Base-by-base conservation (phyloP, 2,888 invertebrate genomes). In the Steinernema scapterisci region DNA sequence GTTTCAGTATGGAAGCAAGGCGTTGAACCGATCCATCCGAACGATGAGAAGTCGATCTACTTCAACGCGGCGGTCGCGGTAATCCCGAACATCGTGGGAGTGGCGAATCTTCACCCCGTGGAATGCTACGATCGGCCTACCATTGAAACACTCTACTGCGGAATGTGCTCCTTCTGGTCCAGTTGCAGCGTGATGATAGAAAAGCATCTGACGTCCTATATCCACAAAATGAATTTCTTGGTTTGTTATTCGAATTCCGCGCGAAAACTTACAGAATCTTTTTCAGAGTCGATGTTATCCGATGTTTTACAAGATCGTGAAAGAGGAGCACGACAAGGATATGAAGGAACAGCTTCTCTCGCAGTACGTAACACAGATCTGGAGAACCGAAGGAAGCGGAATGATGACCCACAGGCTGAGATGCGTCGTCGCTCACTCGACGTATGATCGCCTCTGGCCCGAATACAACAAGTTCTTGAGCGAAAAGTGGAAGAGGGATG, bases 281-380 rank as follows among this genome's bases (percentile, higher is more conserved):
- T 13, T 54, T 6, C 31, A 63, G 63, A 63, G 63, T 31, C 63
- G 63, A 5, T 27, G 31, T 31, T 63, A 31, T 25, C 7, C 27
- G n/a, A 63, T 27, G 16, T 63, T 63, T n/a, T 63, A 63, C 63
- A 63, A 63, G 38, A 63, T 63, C n/a, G 63, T 63, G 31, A 63
- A 63, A 25, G 31, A 63, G 2, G 63, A 63, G 16, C 63, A 63
- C 63, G 63, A 63, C 63, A 63, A 63, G 38, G 31, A 9, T 1
- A 63, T 63, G 63, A 63, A 63, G 63, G 63, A 63, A n/a, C 23
- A 63, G 38, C 31, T 63, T 25, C 38, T 63, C 16, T 5, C 27
- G 63, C 63, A 63, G 38, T 63, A 63, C 63, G 31, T 63, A 3
- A 27, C 23, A 16, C 63, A 63, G 63, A 63, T 63, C 31, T 63